phyloP scores from a whole-genome alignment of 2,797 vertebrate species.

The Dryobates pubescens region DNA sequence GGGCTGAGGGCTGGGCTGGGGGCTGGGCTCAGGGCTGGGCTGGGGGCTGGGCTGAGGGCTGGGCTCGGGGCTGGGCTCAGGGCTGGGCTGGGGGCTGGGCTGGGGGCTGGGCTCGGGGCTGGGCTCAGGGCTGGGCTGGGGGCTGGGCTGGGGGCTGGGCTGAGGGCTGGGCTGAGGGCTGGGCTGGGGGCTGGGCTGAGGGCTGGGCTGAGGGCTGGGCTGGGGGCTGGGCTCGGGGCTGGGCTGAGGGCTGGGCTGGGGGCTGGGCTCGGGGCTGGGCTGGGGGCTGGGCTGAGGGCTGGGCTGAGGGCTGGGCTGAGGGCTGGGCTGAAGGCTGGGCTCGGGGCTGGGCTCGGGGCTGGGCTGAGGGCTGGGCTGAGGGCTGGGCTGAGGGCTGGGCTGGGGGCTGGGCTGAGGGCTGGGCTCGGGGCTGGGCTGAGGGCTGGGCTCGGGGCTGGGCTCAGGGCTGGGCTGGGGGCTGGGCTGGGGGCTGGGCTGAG shows the following conservation, averaged over 20 bases:
- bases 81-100: neutral
- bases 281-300: neutral
- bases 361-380: neutral
- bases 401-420: no score
- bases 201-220: neutral
- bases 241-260: neutral
- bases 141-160: neutral
- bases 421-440: no score
- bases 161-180: neutral
- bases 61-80: neutral
- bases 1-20: no score
- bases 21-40: neutral
- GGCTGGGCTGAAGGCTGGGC: no score
- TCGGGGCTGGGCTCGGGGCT: neutral
- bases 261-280: neutral
- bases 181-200: neutral
- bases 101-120: no score
- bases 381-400: neutral
- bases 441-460: neutral
- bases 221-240: neutral
- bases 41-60: no score
- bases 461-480: neutral
- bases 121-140: neutral
- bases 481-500: no score
- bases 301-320: neutral